Percentiles rank a stretch among this genome's conserved stretches.
Evolutionary conservation across 2,113 vertebrate genomes (phyloP).

Genomic region (Crotalus horridus): DNA sequence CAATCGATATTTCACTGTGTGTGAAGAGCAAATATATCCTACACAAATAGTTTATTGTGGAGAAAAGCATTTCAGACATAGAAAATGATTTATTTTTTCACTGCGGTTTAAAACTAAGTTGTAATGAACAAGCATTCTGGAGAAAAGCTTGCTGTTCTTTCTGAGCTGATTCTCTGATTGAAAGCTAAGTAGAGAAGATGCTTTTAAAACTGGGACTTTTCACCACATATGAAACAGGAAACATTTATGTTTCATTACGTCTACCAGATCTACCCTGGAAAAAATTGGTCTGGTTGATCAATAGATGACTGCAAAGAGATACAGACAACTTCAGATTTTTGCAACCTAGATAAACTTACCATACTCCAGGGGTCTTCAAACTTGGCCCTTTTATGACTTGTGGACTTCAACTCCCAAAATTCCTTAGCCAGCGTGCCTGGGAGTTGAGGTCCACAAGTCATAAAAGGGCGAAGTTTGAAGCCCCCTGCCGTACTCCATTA

Average conservation of each 20-base stretch:
- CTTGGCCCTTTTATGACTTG: too few species aligned
- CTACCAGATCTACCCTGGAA: neutral
- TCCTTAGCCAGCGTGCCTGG: too few species aligned
- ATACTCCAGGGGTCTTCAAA: neutral
- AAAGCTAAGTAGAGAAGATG: neutral
- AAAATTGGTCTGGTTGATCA: neutral
- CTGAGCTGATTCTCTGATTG: neutral
- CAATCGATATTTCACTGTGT: neutral
- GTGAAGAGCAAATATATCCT: neutral
- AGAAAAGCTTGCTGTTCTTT: neutral
- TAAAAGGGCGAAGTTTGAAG: too few species aligned
- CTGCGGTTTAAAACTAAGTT: neutral
- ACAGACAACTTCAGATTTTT: neutral
- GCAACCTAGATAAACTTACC: neutral
- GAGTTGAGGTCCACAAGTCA: too few species aligned
- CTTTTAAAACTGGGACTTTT: neutral
- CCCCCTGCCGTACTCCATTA: neutral
- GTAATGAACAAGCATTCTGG: neutral
- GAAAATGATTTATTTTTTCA: neutral
- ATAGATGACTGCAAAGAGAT: neutral
- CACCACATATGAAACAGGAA: neutral
- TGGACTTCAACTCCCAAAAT: too few species aligned
- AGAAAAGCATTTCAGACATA: neutral
- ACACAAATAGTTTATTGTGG: neutral
- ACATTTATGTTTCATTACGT: neutral